phyloP scores from a whole-genome alignment of 2,113 vertebrate species.

The Tachycineta bicolor region DNA sequence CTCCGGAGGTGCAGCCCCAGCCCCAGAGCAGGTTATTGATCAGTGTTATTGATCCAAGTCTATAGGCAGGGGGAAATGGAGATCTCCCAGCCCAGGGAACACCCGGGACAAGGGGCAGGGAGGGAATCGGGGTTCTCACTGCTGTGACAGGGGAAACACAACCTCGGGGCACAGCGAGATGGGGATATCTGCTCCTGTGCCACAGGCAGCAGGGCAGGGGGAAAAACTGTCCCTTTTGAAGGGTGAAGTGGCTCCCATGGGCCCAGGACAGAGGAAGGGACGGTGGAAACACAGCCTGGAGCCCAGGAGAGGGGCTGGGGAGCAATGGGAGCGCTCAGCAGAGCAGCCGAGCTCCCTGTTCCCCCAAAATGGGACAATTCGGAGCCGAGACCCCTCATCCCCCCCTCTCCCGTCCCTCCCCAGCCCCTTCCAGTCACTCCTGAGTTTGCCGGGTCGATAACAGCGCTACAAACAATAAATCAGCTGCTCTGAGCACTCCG shows the following conservation, averaged over 20 bases:
- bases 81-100: background rate
- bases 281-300: background rate
- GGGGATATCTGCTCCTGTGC: background rate
- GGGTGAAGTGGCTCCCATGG: background rate
- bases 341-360: background rate
- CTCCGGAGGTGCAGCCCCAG: background rate
- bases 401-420: background rate
- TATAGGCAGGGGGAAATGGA: rapidly evolving
- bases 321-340: background rate
- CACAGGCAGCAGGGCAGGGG: background rate
- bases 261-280: background rate
- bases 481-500: background rate
- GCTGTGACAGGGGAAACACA: background rate
- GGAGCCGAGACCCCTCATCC: background rate
- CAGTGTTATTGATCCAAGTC: background rate
- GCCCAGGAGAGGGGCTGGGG: background rate
- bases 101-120: background rate
- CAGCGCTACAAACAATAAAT: background rate
- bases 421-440: background rate
- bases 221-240: rapidly evolving
- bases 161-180: background rate
- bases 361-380: background rate
- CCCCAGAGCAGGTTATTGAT: background rate
- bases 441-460: too few species aligned
- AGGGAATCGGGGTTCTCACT: background rate